A percentile compares a stretch with the other conserved stretches of the same genome.
Conservation (phyloP, 2,888 invertebrate species). For the Drosophila prostipennis region DNA sequence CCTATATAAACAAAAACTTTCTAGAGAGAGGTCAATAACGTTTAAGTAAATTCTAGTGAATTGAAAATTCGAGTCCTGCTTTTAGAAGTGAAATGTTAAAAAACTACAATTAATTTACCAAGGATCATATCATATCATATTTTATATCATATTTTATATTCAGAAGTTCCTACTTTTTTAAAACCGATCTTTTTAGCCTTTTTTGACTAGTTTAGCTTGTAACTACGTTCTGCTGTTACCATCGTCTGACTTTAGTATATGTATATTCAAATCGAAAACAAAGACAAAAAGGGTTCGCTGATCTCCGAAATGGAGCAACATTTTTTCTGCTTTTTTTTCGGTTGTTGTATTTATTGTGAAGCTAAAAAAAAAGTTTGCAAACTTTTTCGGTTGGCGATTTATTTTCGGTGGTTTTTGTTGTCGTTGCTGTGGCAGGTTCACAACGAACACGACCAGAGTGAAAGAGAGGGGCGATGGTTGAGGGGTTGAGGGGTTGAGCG, state of each 20-base stretch:
- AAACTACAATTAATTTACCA: too few species aligned
- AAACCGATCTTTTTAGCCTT: background rate
- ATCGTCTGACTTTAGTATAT: background rate
- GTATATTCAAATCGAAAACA: slow-evolving; percentile 19
- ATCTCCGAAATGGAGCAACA: slow-evolving; percentile 55
- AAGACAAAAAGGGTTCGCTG: slow-evolving; percentile 35
- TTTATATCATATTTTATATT: too few species aligned
- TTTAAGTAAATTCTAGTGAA: too few species aligned
- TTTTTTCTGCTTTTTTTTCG: slow-evolving; percentile 6
- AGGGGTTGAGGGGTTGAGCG: too few species aligned
- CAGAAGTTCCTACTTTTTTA: too few species aligned
- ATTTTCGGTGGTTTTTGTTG: slow-evolving; percentile 23
- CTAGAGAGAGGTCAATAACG: too few species aligned
- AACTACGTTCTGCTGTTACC: background rate
- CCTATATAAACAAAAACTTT: too few species aligned
- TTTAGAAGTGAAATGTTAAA: too few species aligned
- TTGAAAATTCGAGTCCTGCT: too few species aligned
- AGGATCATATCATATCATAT: too few species aligned
- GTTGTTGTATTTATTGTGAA: slow-evolving; percentile 34
- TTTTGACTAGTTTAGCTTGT: background rate
- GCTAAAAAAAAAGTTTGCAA: slow-evolving; percentile 40
- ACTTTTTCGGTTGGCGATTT: slow-evolving; percentile 58
- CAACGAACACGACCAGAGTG: slow-evolving; percentile 54
- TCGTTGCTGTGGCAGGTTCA: slow-evolving; percentile 65
- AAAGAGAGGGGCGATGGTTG: slow-evolving; percentile 12